A percentile compares a stretch with the other conserved stretches of the same genome.
These are phyloP conservation scores for Leucophora obtusa DNA, from an alignment of 2,888 invertebrate species.

Conservation along the genomic window DNA sequence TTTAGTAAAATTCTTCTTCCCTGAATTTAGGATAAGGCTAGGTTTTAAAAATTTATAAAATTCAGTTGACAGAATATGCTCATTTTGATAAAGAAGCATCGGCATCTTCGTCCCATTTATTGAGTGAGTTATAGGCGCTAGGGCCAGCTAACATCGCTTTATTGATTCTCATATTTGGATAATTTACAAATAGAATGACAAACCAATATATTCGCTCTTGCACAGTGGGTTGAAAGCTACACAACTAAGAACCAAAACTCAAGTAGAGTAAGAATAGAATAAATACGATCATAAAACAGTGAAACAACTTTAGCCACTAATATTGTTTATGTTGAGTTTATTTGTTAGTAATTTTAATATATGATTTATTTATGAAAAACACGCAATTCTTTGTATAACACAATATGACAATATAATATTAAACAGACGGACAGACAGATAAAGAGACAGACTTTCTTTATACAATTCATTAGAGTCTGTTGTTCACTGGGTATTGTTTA, in stretches of 20 bases:
- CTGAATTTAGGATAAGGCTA: too few relatives aligned
- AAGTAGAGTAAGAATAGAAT: conserved; percentile 16
- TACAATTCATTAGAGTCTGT: conserved; percentile 26
- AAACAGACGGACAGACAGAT: background rate
- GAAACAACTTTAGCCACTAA: background rate
- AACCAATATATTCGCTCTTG: too few relatives aligned
- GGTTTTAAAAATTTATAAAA: too few relatives aligned
- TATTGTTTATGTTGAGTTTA: conserved; percentile 16
- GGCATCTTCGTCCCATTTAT: too few relatives aligned
- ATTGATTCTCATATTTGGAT: too few relatives aligned
- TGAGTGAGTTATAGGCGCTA: too few relatives aligned
- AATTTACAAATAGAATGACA: too few relatives aligned
- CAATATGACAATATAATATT: background rate
- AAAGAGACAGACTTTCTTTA: conserved; percentile 1
- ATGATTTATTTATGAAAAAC: conserved; percentile 38
- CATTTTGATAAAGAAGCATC: too few relatives aligned
- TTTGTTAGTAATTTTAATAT: conserved; percentile 27
- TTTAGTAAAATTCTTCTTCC: too few relatives aligned
- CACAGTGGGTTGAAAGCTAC: too few relatives aligned
- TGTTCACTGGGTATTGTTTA: background rate
- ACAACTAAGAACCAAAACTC: background rate
- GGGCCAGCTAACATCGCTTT: too few relatives aligned
- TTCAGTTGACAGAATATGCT: too few relatives aligned
- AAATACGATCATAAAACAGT: conserved; percentile 3
- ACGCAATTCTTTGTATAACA: conserved; percentile 34